Evolutionary conservation across 2,888 invertebrate genomes (phyloP).

Genomic region (Drosophila nr. perissopoda): DNA sequence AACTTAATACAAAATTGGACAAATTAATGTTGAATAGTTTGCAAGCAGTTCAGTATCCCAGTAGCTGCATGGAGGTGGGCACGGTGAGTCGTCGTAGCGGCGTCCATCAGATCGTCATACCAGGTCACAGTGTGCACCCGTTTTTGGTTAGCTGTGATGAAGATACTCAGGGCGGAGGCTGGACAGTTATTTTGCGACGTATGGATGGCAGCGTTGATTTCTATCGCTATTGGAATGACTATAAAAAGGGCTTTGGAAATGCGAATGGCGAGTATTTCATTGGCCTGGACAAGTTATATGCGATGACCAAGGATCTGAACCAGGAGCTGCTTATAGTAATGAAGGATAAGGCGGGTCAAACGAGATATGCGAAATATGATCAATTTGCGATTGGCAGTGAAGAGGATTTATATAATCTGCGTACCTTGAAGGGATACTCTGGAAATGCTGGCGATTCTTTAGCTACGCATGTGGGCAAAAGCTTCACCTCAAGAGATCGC

Average conservation of each 20-base stretch:
- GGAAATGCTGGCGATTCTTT: constrained; percentile 89
- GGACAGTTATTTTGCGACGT: constrained; percentile 89
- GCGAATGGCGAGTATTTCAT: constrained; percentile 90
- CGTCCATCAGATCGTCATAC: constrained; percentile 88
- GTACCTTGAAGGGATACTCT: constrained; percentile 87
- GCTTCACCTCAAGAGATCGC: constrained; percentile 88
- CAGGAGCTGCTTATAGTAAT: constrained; percentile 88
- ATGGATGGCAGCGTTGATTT: constrained; percentile 89
- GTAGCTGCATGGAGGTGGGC: constrained; percentile 67
- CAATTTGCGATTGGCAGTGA: constrained; percentile 89
- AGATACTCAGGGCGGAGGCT: constrained; percentile 87
- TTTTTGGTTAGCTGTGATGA: constrained; percentile 86
- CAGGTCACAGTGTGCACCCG: constrained; percentile 85
- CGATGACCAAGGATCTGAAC: constrained; percentile 81
- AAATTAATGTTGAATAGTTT: background rate
- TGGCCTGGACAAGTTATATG: constrained; percentile 88
- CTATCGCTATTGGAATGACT: constrained; percentile 88
- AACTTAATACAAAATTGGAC: background rate
- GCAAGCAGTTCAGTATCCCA: background rate
- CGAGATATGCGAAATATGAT: constrained; percentile 87
- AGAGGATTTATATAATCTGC: constrained; percentile 88
- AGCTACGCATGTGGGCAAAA: constrained; percentile 88
- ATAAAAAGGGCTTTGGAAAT: constrained; percentile 87
- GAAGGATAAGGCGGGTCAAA: constrained; percentile 86
- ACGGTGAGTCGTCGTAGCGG: constrained; percentile 76